phyloP scores from a whole-genome alignment of 2,888 invertebrate species.

The Platynereis dumerilii region DNA sequence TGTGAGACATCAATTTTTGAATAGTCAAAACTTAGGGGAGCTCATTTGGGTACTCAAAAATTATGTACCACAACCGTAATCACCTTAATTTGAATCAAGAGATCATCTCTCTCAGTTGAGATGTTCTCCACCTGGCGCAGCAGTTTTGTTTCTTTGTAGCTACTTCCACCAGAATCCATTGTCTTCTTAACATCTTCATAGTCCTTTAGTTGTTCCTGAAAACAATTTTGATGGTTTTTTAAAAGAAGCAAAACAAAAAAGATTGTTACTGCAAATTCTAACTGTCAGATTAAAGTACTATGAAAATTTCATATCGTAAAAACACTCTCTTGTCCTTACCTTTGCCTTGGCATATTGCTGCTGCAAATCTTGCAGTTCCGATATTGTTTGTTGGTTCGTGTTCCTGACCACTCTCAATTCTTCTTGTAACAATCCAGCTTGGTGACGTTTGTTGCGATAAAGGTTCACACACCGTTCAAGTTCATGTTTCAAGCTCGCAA shows the following conservation, averaged over 20 bases:
- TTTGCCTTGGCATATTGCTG: background rate
- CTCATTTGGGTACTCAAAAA: too few species aligned
- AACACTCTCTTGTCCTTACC: too few species aligned
- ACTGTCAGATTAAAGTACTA: too few species aligned
- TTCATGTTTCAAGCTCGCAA: constrained; percentile 45
- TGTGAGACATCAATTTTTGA: constrained; percentile 17
- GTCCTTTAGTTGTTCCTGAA: too few species aligned
- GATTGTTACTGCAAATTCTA: too few species aligned
- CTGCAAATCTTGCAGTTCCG: too few species aligned
- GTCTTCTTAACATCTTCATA: too few species aligned
- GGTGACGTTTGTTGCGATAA: constrained; percentile 52
- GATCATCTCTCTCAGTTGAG: constrained; percentile 45
- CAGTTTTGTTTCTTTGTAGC: constrained; percentile 34
- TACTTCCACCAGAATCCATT: background rate
- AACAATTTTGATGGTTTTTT: too few species aligned
- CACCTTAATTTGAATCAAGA: constrained; percentile 44
- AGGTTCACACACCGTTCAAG: constrained; percentile 54
- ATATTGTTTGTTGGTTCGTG: constrained; percentile 1
- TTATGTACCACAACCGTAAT: too few species aligned
- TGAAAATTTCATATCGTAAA: too few species aligned
- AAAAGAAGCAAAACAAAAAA: too few species aligned
- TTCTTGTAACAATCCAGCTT: constrained; percentile 46
- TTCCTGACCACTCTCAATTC: constrained; percentile 34
- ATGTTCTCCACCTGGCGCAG: constrained; percentile 51
- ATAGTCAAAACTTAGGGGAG: background rate